These are phyloP conservation scores for Pseudococcus jackbeardsleyi DNA, from an alignment of 2,888 invertebrate genomes.

Conservation along the genomic window DNA sequence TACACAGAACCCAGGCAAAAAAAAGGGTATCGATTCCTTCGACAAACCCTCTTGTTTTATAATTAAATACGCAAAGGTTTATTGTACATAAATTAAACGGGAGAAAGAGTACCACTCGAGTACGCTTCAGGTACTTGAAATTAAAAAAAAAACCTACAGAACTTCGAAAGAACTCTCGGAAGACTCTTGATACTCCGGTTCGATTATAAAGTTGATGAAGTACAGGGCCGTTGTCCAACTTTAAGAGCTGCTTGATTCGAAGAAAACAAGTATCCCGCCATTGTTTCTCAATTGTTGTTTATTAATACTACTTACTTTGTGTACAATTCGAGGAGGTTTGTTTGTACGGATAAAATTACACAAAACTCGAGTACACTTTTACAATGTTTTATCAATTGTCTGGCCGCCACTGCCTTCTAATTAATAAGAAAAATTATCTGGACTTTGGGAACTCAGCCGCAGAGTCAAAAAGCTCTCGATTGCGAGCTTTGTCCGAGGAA, in stretches of 20 bases:
- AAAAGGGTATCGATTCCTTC: conserved; percentile 20
- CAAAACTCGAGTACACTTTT: conserved; percentile 28
- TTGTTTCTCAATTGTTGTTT: conserved; percentile 58
- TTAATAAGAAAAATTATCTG: conserved; percentile 40
- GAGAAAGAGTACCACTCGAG: not conserved
- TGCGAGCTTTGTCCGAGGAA: not conserved
- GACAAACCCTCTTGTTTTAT: conserved; percentile 25
- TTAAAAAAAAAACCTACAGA: not conserved
- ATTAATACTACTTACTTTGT: conserved; percentile 56
- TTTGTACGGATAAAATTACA: conserved; percentile 36
- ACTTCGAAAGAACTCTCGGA: not conserved
- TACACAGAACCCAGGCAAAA: not conserved
- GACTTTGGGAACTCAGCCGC: not conserved
- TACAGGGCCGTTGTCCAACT: conserved; percentile 30
- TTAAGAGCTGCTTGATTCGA: conserved; percentile 42
- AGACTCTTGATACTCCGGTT: not conserved
- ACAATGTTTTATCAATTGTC: conserved; percentile 13
- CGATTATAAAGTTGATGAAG: conserved; percentile 38
- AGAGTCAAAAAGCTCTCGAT: conserved; percentile 18
- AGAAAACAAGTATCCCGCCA: conserved; percentile 25
- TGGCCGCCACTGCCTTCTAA: not conserved
- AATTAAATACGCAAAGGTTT: conserved; percentile 45
- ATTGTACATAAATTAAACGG: conserved; percentile 38
- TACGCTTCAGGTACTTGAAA: conserved; percentile 33
- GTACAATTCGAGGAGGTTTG: not conserved